phyloP scores from a whole-genome alignment of 2,888 invertebrate species.

The Cinara cedri region DNA sequence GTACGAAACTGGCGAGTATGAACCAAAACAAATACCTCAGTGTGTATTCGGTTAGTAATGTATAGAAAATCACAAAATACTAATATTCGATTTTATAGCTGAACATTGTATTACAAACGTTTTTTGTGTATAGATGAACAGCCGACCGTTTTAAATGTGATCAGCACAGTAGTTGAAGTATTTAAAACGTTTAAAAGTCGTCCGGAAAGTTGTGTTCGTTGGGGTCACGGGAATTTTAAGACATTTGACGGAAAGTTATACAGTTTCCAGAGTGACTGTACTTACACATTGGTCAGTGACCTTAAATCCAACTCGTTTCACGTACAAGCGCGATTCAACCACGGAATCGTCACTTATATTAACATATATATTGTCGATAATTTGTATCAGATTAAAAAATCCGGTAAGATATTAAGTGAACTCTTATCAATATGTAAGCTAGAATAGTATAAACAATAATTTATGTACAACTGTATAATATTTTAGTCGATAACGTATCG shows the following conservation, averaged over 20 bases:
- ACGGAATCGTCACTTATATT: constrained; percentile 63
- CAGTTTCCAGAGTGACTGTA: constrained; percentile 79
- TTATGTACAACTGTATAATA: too few relatives aligned
- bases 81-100: too few relatives aligned
- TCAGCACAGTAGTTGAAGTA: constrained; percentile 23
- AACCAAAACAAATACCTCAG: constrained; percentile 75
- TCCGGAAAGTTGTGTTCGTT: constrained; percentile 77
- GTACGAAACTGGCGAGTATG: constrained; percentile 71
- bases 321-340: constrained; percentile 58
- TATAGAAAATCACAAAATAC: not conserved
- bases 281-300: constrained; percentile 77
- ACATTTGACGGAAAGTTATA: constrained; percentile 83
- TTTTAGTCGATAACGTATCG: constrained; percentile 41
- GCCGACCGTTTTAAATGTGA: not conserved
- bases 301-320: constrained; percentile 72
- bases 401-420: constrained; percentile 63
- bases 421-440: constrained; percentile 15
- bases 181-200: constrained; percentile 8
- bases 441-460: not conserved
- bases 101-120: too few relatives aligned
- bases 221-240: constrained; percentile 82
- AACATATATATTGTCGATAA: constrained; percentile 75
- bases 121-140: not conserved
- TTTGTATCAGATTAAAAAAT: constrained; percentile 67
- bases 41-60: constrained; percentile 70